Evolutionary conservation across 2,797 vertebrate genomes (phyloP).

Genomic region (Poecilia wingei): DNA sequence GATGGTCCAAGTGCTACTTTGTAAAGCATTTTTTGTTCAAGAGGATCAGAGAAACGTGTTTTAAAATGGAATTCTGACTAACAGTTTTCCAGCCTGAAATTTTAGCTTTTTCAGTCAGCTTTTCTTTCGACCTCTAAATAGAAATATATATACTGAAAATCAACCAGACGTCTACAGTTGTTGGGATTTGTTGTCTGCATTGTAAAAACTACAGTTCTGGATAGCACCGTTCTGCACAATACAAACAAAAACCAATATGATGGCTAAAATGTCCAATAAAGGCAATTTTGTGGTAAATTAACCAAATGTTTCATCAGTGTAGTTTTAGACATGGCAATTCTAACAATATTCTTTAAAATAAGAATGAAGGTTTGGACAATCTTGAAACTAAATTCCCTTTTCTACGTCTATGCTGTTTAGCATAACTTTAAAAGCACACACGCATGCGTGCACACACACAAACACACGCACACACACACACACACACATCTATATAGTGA

Average conservation of each 20-base stretch:
- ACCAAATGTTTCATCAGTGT: neutral
- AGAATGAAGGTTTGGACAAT: neutral
- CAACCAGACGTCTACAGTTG: neutral
- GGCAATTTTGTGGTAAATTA: neutral
- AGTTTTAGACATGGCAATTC: neutral
- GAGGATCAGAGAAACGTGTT: neutral
- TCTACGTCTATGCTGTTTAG: neutral
- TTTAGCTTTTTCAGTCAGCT: neutral
- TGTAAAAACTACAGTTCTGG: neutral
- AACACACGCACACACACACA: neutral
- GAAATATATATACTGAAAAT: neutral
- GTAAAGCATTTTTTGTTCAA: neutral
- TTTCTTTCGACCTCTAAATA: neutral
- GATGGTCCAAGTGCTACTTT: conserved; percentile 31
- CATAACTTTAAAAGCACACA: neutral
- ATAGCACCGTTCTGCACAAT: neutral
- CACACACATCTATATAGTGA: too few species aligned
- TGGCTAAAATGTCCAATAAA: neutral
- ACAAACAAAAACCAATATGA: neutral
- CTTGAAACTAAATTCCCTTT: neutral
- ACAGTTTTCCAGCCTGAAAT: neutral
- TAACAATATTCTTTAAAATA: neutral
- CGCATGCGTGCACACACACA: too few species aligned
- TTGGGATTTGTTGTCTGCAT: neutral
- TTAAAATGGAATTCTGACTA: neutral